phyloP scores from a whole-genome alignment of 64 coral and sea anemone species.

The Pocillopora damicornis region DNA sequence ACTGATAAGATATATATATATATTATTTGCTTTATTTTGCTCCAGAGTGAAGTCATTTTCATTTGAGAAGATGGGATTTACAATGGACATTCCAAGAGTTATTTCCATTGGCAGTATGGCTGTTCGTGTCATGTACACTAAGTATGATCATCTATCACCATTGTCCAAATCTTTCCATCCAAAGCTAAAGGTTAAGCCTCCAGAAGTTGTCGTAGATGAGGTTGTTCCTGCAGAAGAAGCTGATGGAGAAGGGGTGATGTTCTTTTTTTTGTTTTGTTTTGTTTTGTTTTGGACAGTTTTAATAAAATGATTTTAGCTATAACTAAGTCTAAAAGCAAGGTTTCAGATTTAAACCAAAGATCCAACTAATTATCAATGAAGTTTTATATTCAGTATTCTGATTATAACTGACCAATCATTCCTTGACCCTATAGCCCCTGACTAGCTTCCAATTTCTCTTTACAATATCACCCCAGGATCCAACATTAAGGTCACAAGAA shows the following conservation, averaged over 20 bases:
- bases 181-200: constrained; percentile 45
- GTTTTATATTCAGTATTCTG: too few species aligned
- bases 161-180: constrained; percentile 79
- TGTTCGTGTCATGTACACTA: constrained; percentile 74
- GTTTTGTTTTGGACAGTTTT: neutral
- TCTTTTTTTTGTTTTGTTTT: neutral
- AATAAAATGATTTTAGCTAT: neutral
- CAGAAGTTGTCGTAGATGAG: constrained; percentile 51
- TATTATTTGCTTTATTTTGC: neutral
- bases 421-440: too few species aligned
- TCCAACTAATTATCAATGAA: too few species aligned
- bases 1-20: neutral
- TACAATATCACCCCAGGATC: too few species aligned
- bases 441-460: too few species aligned
- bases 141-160: constrained; percentile 83
- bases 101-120: constrained; percentile 77
- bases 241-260: constrained; percentile 45
- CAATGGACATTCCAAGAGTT: constrained; percentile 78
- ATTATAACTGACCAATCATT: too few species aligned
- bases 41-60: constrained; percentile 84
- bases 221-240: constrained; percentile 36
- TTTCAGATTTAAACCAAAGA: too few species aligned
- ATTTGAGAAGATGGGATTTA: constrained; percentile 76
- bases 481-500: too few species aligned
- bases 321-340: neutral